Percentiles rank a stretch among this genome's conserved stretches.
phyloP scores from a whole-genome alignment of 1,140 invertebrate species.

The Pseudomyrmex flavicornis region DNA sequence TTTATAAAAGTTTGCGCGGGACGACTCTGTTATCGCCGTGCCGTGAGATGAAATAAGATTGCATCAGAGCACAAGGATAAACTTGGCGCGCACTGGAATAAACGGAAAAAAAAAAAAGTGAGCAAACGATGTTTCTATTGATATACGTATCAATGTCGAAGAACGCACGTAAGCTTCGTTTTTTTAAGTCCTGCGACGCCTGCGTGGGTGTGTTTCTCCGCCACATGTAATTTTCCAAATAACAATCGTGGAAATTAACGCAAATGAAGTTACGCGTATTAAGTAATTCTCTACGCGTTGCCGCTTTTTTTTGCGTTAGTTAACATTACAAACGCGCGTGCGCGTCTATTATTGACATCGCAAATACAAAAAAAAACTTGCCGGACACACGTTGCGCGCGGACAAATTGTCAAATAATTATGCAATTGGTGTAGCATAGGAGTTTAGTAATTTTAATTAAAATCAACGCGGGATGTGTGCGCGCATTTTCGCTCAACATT shows the following conservation, averaged over 20 bases:
- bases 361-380: conserved; percentile 27
- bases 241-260: no score
- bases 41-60: conserved; percentile 17
- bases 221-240: no score
- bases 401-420: conserved; percentile 57
- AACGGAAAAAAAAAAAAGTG: neutral
- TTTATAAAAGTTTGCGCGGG: conserved; percentile 39
- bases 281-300: neutral
- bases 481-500: conserved; percentile 28
- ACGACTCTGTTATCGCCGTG: conserved; percentile 20
- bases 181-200: neutral
- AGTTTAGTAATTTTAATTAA: conserved; percentile 60
- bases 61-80: conserved; percentile 13
- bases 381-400: conserved; percentile 21
- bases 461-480: conserved; percentile 31
- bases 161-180: neutral
- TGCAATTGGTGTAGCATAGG: conserved; percentile 35
- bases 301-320: conserved; percentile 8
- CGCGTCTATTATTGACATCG: conserved; percentile 15
- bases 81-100: neutral
- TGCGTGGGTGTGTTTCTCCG: no score
- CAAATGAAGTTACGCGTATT: conserved; percentile 28
- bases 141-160: neutral
- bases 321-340: neutral
- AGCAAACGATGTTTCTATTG: neutral